Base-by-base conservation (phyloP, 2,888 invertebrate genomes). In the Polyploca ridens region DNA sequence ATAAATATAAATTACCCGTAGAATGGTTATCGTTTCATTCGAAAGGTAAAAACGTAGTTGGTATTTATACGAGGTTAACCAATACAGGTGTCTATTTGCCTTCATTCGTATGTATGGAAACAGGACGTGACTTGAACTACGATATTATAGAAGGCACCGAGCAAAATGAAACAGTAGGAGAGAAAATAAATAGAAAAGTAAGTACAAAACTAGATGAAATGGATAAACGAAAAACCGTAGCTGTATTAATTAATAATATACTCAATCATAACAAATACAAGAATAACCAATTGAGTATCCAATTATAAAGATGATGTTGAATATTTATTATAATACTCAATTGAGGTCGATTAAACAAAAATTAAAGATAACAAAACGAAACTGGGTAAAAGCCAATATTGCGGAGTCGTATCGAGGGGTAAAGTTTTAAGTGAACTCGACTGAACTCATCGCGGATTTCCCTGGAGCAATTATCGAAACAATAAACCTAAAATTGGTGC, bases 401-500 rank as follows among this genome's bases (percentile, higher is more conserved):
- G 78, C 71, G 63, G 67, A 78, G 69, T 76, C 75, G 72, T 63
- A 74, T 71, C 69, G 70, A n/a, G 70, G 66, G 79, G 66, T 72
- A 78, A 86, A 89, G 82, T 87, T 89, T 83, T 72, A 79, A 83
- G 79, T 76, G 80, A 82, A 85, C 76, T 84, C 77, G 74, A 76
- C 75, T 72, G 67, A 82, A 84, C 75, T 79, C 81, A 72, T 78
- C 82, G 80, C 72, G 77, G 82, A 87, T 86, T 87, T 87, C 84
- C 87, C 86, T 83, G 76, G 87, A 91, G 90, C 88, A 92, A 92
- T 93, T 93, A 92, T 88, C 82, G 89, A 90, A 90, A 93, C 93
- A 93, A 93, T 93, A 90, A 91, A 91, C 85, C 86, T 90, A 87
- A 91, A 93, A 92, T 91, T 92, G 86, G 88, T 85, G 88, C 89